Evolutionary conservation across 1,140 invertebrate genomes (phyloP).

Genomic region (Oscheius sp.): DNA sequence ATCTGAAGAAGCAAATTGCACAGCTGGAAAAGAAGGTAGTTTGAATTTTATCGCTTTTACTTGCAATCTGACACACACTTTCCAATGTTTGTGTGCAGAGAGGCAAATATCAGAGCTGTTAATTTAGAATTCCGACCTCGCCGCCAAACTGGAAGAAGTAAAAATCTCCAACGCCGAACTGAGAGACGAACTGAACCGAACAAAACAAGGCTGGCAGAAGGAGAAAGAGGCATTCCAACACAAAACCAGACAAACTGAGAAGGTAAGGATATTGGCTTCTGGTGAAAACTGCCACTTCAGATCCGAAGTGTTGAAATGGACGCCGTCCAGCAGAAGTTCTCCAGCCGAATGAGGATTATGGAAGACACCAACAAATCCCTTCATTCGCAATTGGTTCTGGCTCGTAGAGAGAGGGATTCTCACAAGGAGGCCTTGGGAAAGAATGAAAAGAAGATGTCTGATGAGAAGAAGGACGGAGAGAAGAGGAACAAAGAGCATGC

Average conservation of each 20-base stretch:
- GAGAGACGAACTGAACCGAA: constrained; percentile 42
- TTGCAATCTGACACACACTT: not conserved
- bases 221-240: constrained; percentile 51
- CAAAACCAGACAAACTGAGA: constrained; percentile 54
- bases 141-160: constrained; percentile 41
- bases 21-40: constrained; percentile 27
- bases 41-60: not conserved
- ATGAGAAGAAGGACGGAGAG: constrained; percentile 47
- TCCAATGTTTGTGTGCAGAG: not conserved
- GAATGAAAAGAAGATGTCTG: constrained; percentile 45
- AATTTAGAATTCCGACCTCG: constrained; percentile 28
- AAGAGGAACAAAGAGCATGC: constrained; percentile 38
- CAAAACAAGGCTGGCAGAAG: constrained; percentile 36
- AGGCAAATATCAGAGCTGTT: too few species aligned
- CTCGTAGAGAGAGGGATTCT: constrained; percentile 51
- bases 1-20: constrained; percentile 30
- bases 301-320: constrained; percentile 50
- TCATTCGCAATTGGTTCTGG: constrained; percentile 54
- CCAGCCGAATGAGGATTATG: constrained; percentile 55
- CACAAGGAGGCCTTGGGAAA: constrained; percentile 40
- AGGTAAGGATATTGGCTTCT: constrained; percentile 14
- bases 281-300: constrained; percentile 16
- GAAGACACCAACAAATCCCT: constrained; percentile 55
- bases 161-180: constrained; percentile 48
- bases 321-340: constrained; percentile 56